phyloP scores from a whole-genome alignment of 2,888 invertebrate genomes.

The Megamerina dolium region DNA sequence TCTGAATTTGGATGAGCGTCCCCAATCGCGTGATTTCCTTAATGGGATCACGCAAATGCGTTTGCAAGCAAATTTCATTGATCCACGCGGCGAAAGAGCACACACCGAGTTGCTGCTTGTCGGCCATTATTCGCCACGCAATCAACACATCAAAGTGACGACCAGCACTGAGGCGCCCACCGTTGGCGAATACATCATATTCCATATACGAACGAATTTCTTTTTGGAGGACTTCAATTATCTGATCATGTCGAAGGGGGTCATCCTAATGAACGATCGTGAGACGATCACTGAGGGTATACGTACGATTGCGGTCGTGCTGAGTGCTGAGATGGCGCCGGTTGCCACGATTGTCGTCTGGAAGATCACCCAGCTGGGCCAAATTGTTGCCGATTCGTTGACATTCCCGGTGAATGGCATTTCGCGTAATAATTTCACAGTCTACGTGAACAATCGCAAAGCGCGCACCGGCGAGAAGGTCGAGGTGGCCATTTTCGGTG shows the following conservation, averaged over 20 bases:
- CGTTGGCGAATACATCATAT: conserved; percentile 91
- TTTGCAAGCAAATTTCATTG: conserved; percentile 63
- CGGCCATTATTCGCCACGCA: conserved; percentile 73
- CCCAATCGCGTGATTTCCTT: conserved; percentile 58
- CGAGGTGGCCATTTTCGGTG: conserved; percentile 88
- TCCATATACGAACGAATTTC: conserved; percentile 89
- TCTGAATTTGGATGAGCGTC: conserved; percentile 52
- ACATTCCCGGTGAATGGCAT: conserved; percentile 97
- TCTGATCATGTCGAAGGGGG: conserved; percentile 87
- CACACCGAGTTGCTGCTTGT: conserved; percentile 65
- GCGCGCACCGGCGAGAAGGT: conserved; percentile 89
- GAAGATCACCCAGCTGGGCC: conserved; percentile 74
- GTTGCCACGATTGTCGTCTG: conserved; percentile 86
- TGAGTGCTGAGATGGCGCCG: conserved; percentile 88
- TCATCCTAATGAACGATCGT: conserved; percentile 76
- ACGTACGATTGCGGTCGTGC: conserved; percentile 72
- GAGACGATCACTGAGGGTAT: conserved; percentile 74
- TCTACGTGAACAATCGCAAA: conserved; percentile 85
- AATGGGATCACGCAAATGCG: conserved; percentile 63
- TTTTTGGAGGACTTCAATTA: conserved; percentile 86
- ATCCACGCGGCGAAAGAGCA: conserved; percentile 62
- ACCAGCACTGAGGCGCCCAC: conserved; percentile 78
- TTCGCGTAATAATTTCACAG: conserved; percentile 83
- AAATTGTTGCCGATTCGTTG: conserved; percentile 84
- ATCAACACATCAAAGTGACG: conserved; percentile 72